Evolutionary conservation across 2,113 vertebrate genomes (phyloP), one percentile per base, ranked within the genome.

Genomic region (Triplophysa siluroides): DNA sequence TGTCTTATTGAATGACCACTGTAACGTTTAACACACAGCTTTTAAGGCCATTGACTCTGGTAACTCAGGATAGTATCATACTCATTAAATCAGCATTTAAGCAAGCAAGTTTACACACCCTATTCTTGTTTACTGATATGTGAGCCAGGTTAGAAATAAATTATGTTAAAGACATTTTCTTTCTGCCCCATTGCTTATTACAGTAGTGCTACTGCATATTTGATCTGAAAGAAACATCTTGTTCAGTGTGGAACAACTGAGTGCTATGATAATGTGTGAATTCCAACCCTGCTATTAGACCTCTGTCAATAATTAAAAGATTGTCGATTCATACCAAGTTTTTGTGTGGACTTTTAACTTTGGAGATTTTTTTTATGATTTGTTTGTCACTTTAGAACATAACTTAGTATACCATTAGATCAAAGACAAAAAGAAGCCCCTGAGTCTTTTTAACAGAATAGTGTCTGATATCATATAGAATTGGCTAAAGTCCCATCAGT

Each of bases 251-350:
- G 90, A 90, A 87, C 87, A 87, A 83, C 86, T 83, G 83, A 84
- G 87, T 91, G 88, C 87, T 91, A 75, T 87, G 83, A 86, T 88
- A 78, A 87, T 92, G 92, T 93, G 91, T 93, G 93, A 93, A 93
- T 88, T 90, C 91, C 76, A 90, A 88, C 91, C 92, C 93, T 93
- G 93, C 92, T 93, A 91, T 92, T 90, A 76, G 85, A 89, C 90
- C 91, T 92, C 91, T 92, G 89, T 92, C 90, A 88, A 89, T 93
- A 91, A 93, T 86, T 88, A 93, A 92, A 93, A 93, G 92, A 83
- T 90, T 91, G 92, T 93, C 91, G 87, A 89, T 90, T 90, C 87
- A 92, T 86, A 74, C 80, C 8, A 52, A 21, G 38, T 43, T 16
- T 41, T 79, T 62, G 77, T 85, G 76, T 83, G 76, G 50, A 50